Evolutionary conservation across 2,113 vertebrate species (phyloP).

Genomic region (Calyptomena viridis): DNA sequence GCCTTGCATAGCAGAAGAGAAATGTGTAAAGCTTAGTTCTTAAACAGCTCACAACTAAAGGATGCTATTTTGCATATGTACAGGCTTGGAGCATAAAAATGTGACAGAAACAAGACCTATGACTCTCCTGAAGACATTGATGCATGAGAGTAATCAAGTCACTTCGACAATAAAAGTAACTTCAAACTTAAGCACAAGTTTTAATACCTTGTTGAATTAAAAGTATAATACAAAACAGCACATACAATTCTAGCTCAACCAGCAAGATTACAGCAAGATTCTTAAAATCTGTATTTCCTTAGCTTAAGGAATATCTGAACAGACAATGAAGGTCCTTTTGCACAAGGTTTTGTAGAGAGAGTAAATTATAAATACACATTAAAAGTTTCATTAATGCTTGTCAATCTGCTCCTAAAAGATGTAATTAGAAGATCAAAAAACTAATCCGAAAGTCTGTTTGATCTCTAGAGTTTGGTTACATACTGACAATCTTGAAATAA

Average conservation of each 20-base stretch:
- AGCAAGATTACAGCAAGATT: background rate
- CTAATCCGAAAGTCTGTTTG: constrained; percentile 46
- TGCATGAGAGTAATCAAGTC: constrained; percentile 6
- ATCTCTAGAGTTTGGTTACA: constrained; percentile 38
- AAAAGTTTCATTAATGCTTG: background rate
- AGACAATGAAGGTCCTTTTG: background rate
- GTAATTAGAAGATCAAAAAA: constrained; percentile 51
- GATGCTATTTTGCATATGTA: background rate
- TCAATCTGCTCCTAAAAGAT: constrained; percentile 39
- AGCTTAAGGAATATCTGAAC: background rate
- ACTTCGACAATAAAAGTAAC: background rate
- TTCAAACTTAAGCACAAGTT: background rate
- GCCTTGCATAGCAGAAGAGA: background rate
- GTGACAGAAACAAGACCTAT: background rate
- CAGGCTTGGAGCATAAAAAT: background rate
- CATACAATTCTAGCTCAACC: background rate
- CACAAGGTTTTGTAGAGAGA: background rate
- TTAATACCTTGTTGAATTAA: background rate
- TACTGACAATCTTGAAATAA: constrained; percentile 34
- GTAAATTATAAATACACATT: constrained; percentile 4
- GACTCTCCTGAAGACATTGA: constrained; percentile 13
- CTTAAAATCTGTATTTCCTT: background rate
- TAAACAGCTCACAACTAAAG: background rate
- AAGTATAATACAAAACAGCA: background rate
- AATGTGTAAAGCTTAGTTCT: background rate